Evolutionary conservation across 2,797 vertebrate species (phyloP), one percentile per base, ranked within the genome.

Genomic region (Neosalanx taihuensis): DNA sequence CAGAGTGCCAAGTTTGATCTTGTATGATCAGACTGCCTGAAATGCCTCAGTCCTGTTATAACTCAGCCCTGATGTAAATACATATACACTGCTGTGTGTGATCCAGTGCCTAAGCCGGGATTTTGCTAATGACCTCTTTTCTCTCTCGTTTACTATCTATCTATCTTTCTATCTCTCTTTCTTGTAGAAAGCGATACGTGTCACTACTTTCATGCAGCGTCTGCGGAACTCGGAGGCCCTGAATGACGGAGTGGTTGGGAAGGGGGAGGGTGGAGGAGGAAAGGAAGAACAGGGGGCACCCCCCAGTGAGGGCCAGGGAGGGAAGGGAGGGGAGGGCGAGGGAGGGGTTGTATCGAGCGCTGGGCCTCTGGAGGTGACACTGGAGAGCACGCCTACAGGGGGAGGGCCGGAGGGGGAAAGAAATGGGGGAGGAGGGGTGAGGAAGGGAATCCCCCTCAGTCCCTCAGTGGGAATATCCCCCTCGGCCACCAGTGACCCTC

Each of bases 141-240:
- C 63, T 20, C 56, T 57, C 18, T 67, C n/a, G 29, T 59, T 46
- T 31, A 37, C 29, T 17, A 6, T 49, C 18, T 41, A 26, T 68
- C 6, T 59, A 13, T 63, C 46, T 67, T 2, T 70, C 10, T 61
- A 17, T 67, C 46, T 72, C 30, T 72, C 6, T 81, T 35, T 86
- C 53, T 41, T 85, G 60, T 92, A 95, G 94, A 95, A 95, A 94
- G 94, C 94, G 0, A 95, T 95, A 68, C 92, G 94, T 20, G 93
- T 95, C 63, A 95, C 94, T 51, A 95, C 94, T 18, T 95, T 95
- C 85, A 95, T 95, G 94, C 94, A 95, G 73, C 91, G 94, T 18
- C 88, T 95, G 79, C 92, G 93, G 76, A 93, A 94, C 64, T 84
- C 93, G 0, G 94, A 95, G 62, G 84, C 86, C 3, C 46, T 88